Percentiles rank a stretch among this genome's conserved stretches.
These are phyloP conservation scores for Pseudorectes ferrugineus DNA, from an alignment of 2,113 vertebrate species.

Conservation along the genomic window DNA sequence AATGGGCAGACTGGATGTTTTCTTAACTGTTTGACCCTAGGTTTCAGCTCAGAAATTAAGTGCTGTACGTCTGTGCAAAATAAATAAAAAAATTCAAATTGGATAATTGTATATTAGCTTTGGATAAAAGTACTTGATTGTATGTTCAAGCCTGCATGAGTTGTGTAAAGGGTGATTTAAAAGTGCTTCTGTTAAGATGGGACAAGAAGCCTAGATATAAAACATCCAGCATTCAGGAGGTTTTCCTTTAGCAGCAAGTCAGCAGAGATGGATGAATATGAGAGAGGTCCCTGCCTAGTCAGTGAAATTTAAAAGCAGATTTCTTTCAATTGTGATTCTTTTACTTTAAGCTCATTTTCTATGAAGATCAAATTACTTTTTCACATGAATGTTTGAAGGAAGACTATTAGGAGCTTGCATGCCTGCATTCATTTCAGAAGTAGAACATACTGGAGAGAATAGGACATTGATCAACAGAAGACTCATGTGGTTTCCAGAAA, in stretches of 20 bases:
- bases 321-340: neutral
- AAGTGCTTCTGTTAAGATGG: neutral
- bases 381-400: neutral
- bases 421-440: neutral
- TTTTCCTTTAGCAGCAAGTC: neutral
- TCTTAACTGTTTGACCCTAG: neutral
- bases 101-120: neutral
- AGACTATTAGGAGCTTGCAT: neutral
- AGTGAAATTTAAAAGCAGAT: neutral
- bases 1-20: neutral
- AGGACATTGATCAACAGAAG: neutral
- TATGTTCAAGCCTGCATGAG: accelerated
- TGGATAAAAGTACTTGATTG: neutral
- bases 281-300: neutral
- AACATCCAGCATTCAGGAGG: accelerated
- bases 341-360: neutral
- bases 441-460: neutral
- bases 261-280: neutral
- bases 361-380: neutral
- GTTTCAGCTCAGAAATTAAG: neutral
- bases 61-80: neutral
- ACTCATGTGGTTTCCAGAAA: neutral
- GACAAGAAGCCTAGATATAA: neutral
- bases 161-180: neutral
- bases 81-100: neutral